Evolutionary conservation across 1,140 invertebrate genomes (phyloP), one percentile per base, ranked within the genome.

Genomic region (Drosophila truncata): DNA sequence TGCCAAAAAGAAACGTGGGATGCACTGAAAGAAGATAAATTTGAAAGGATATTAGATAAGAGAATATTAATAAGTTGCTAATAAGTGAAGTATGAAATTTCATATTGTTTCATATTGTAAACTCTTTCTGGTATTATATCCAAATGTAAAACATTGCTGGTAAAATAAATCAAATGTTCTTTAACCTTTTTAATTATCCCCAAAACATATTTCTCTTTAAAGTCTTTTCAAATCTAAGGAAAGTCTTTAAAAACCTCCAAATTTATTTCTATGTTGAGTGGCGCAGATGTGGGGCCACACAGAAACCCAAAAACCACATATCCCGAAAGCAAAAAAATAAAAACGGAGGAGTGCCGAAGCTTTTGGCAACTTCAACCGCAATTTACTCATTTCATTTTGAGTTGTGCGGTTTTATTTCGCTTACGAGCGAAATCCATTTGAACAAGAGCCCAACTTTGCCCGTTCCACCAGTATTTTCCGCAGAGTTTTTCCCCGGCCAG

Each of bases 381-480:
- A 91, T 90, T 90, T 90, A 90, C 85, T 91, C 85, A 90, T 90
- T 90, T 82, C 85, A 81, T 85, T 90, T 91, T 71, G 78, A 78
- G 74, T 86, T 85, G 73, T 80, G 86, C 80, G 85, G 84, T 90
- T 90, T 91, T 90, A 76, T 79, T 80, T 82, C 78, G 82, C 78
- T 79, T 91, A 82, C 78, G 82, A 86, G 73, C 78, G 54, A 86
- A 85, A 85, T 85, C 82, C 82, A 86, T 85, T 81, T 84, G 73
- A 78, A 66, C 65, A 69, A 59, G 65, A 64, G 77, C 72, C 82
- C 67, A 87, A 79, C 82, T 87, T 87, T 86, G 47, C 29, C 47
- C 73, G 66, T 63, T 65, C 75, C 20, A 5, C 33, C 33, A 25
- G 33, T 69, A 64, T 86, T 86, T 79, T 41, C 33, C 58, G 37